Evolutionary conservation across 2,797 vertebrate genomes (phyloP).

Genomic region (Eulemur albifrons): DNA sequence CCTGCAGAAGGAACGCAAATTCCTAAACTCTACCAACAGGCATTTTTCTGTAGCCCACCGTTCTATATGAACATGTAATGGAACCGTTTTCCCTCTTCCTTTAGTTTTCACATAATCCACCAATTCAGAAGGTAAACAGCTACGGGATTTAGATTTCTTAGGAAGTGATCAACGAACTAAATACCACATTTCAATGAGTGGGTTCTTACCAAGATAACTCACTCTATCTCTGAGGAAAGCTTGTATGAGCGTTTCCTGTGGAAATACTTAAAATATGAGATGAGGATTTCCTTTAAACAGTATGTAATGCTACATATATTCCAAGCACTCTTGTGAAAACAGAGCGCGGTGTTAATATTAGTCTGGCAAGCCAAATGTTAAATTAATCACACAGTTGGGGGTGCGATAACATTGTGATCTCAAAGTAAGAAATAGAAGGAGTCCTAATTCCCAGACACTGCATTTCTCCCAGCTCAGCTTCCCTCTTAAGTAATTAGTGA

Average conservation of each 20-base stretch:
- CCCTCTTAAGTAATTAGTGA: slow-evolving; percentile 68
- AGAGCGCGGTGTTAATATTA: background rate
- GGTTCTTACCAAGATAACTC: slow-evolving; percentile 22
- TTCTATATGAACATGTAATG: background rate
- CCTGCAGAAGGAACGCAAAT: background rate
- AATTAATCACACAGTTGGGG: slow-evolving; percentile 61
- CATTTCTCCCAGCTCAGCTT: slow-evolving; percentile 58
- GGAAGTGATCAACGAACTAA: background rate
- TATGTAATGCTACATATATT: background rate
- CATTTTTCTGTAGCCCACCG: background rate
- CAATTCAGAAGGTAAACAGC: background rate
- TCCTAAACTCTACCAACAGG: background rate
- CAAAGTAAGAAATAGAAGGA: slow-evolving; percentile 50
- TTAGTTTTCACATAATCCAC: background rate
- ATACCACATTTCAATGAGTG: slow-evolving; percentile 2
- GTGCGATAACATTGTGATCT: slow-evolving; percentile 65
- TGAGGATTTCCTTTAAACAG: slow-evolving; percentile 28
- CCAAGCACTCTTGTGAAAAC: slow-evolving; percentile 17
- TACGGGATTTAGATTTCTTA: slow-evolving; percentile 29
- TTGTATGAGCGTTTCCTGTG: background rate
- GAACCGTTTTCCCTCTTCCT: background rate
- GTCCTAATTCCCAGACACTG: slow-evolving; percentile 57
- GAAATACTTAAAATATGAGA: slow-evolving; percentile 47
- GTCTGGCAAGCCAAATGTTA: slow-evolving; percentile 59
- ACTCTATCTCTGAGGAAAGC: background rate